Base-by-base conservation (phyloP, 2,797 vertebrate genomes). In the Gambelia wislizenii region DNA sequence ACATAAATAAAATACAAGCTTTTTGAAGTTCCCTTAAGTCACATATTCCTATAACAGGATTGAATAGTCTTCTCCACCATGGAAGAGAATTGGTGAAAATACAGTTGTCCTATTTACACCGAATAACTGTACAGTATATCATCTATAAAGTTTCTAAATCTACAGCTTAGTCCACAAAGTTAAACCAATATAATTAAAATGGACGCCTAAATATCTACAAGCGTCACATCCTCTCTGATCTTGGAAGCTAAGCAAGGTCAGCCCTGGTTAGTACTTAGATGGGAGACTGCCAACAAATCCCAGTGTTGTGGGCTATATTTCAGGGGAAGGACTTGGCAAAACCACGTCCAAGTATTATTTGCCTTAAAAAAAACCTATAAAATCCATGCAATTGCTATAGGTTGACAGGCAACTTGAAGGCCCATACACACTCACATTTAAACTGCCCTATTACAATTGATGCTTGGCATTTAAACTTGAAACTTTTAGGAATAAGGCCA, bases 1-100 rank as follows among this genome's bases (percentile, higher is more conserved):
- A 85, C 92, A 67, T 80, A 79, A 42, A 87, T 89, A 91, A 93
- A 92, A 91, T 89, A 93, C 78, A 90, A 94, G 91, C 67, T 84
- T 27, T 52, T 83, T 59, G 18, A 92, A 86, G 4, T 0, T 88
- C 6, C 90, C 20, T 6, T 44, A 89, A 10, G 0, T 33, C 72
- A 36, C 42, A 83, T 82, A n/a, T 92, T 90, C 76, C 33, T 87
- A 85, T 12, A 12, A 52, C 4, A 2, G 27, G 49, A n/a, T 18
- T 56, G 0, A 44, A 54, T 6, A 18, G 20, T 44, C 59, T 76
- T 39, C 27, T 6, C 67, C 25, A 42, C 25, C 14, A 83, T n/a
- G 30, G 47, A 69, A 69, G 6, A n/a, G 16, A 67, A 67, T 47
- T 67, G 44, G 30, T 30, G 1, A 42, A 64, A 64, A 64, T 47